These are phyloP conservation scores for Thereva nobilitata DNA, from an alignment of 2,888 invertebrate genomes.

Conservation along the genomic window DNA sequence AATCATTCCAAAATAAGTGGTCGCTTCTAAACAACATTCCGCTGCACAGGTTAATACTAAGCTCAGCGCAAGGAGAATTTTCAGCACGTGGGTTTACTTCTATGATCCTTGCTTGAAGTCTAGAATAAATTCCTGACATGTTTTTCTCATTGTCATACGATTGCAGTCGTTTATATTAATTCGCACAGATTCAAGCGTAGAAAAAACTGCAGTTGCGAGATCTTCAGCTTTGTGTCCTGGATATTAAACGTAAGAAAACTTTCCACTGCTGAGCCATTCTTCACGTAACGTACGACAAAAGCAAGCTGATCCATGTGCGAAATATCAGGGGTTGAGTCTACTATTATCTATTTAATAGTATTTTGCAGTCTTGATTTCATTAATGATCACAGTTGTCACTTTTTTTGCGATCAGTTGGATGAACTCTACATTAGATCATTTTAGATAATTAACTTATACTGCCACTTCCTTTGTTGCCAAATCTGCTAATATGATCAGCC, in stretches of 20 bases:
- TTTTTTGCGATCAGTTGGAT: no score
- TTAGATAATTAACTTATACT: no score
- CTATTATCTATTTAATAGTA: no score
- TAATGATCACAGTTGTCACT: no score
- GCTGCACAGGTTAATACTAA: conserved; percentile 44
- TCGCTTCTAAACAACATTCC: conserved; percentile 29
- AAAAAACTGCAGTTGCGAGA: conserved; percentile 46
- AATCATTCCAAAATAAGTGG: conserved; percentile 32
- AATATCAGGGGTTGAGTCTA: no score
- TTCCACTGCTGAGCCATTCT: no score
- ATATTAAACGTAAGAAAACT: conserved; percentile 28
- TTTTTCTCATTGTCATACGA: conserved; percentile 45
- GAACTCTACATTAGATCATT: no score
- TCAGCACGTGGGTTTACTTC: conserved; percentile 47
- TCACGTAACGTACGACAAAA: no score
- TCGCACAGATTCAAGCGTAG: conserved; percentile 2
- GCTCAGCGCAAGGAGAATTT: conserved; percentile 48
- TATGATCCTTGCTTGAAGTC: conserved; percentile 19
- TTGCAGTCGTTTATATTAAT: conserved; percentile 29
- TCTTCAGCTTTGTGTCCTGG: conserved; percentile 15
- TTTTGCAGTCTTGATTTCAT: no score
- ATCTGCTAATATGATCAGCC: no score
- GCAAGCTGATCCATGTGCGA: no score
- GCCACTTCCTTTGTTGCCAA: no score
- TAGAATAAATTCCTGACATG: conserved; percentile 48